phyloP scores from a whole-genome alignment of 1,140 invertebrate species.

The Araneus ventricosus region DNA sequence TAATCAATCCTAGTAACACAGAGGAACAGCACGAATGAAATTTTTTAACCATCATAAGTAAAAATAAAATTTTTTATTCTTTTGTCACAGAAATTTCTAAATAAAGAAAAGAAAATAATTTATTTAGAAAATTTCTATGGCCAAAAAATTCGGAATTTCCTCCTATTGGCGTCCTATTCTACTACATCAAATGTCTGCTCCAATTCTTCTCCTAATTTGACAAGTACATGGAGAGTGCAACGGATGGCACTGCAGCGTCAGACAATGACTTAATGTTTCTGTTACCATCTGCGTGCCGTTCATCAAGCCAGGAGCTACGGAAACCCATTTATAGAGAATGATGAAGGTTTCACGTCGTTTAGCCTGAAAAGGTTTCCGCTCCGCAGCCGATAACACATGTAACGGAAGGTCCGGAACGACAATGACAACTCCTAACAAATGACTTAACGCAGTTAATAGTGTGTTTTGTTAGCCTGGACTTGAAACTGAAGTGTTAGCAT shows the following conservation, averaged over 20 bases:
- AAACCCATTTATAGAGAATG: constrained; percentile 29
- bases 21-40: too few relatives aligned
- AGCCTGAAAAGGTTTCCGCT: not conserved
- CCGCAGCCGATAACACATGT: not conserved
- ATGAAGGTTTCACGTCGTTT: constrained; percentile 7
- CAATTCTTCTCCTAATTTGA: constrained; percentile 29
- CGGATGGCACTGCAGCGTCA: not conserved
- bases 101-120: too few relatives aligned
- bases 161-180: too few relatives aligned
- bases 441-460: not conserved
- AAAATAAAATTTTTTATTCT: too few relatives aligned
- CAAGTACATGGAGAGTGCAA: not conserved
- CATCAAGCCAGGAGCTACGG: not conserved
- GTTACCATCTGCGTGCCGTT: constrained; percentile 2
- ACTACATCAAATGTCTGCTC: not conserved
- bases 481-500: not conserved
- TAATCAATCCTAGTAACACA: too few relatives aligned
- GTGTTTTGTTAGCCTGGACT: not conserved
- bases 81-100: too few relatives aligned
- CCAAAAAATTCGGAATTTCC: too few relatives aligned
- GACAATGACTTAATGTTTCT: constrained; percentile 14
- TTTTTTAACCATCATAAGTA: too few relatives aligned
- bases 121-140: too few relatives aligned
- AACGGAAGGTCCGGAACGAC: not conserved
- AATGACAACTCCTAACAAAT: not conserved